Conservation (phyloP, 2,888 invertebrate species). For the Neoaliturus tenellus region DNA sequence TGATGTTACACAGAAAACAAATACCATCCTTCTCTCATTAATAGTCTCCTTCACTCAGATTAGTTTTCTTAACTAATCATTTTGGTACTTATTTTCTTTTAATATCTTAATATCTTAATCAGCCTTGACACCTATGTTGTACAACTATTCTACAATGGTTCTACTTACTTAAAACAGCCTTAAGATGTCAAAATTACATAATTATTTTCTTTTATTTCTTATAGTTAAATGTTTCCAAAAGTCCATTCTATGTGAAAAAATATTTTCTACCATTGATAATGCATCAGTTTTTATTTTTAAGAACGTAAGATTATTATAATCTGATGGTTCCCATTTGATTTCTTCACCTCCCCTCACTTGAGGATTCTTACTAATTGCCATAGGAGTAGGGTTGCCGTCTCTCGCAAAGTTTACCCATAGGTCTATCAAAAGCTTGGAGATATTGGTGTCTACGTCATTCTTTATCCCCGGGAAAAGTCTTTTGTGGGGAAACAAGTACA, state of each 20-base stretch:
- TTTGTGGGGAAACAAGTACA: constrained; percentile 23
- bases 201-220: constrained; percentile 32
- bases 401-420: constrained; percentile 35
- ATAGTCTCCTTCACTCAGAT: too few species aligned
- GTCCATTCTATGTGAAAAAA: constrained; percentile 7
- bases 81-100: too few species aligned
- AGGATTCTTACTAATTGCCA: neutral
- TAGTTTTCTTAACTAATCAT: too few species aligned
- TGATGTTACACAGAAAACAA: too few species aligned
- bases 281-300: constrained; percentile 2
- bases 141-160: too few species aligned
- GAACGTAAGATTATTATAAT: constrained; percentile 18
- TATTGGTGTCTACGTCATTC: neutral
- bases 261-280: neutral
- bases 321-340: constrained; percentile 26
- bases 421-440: constrained; percentile 24
- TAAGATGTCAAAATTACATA: too few species aligned
- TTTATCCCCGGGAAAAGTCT: neutral
- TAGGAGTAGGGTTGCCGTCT: constrained; percentile 5
- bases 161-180: too few species aligned
- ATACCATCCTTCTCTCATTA: too few species aligned
- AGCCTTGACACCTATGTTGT: too few species aligned
- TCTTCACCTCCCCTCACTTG: neutral
- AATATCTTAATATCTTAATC: too few species aligned
- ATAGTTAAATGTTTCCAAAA: constrained; percentile 29